phyloP scores from a whole-genome alignment of 2,113 vertebrate genomes.

The Xiphorhynchus elegans region DNA sequence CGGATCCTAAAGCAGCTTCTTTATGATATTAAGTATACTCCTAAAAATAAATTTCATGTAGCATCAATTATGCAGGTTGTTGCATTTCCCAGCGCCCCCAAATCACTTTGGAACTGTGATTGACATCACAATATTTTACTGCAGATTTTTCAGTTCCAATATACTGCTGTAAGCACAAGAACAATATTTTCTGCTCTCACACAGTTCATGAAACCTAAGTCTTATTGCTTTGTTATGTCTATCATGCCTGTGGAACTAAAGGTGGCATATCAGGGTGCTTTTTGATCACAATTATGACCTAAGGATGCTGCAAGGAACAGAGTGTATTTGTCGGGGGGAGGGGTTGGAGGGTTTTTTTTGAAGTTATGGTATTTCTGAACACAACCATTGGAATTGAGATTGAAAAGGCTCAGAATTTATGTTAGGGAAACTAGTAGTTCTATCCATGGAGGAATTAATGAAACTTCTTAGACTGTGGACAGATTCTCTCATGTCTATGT shows the following conservation, averaged over 20 bases:
- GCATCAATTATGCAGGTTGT: neutral
- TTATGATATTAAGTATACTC: neutral
- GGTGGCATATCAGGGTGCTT: neutral
- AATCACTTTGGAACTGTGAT: neutral
- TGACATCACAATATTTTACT: neutral
- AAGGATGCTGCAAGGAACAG: neutral
- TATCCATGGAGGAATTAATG: neutral
- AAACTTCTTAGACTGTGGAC: neutral
- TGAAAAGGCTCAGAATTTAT: neutral
- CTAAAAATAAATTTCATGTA: neutral
- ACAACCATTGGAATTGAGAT: neutral
- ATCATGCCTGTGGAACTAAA: neutral
- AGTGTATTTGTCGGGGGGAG: too few species aligned
- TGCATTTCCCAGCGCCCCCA: neutral
- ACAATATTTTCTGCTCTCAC: neutral
- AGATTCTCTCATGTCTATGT: neutral
- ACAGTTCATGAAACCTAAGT: neutral
- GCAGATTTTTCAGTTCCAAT: neutral
- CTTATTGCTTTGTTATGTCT: neutral
- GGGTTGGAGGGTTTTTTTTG: neutral
- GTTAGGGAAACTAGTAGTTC: neutral
- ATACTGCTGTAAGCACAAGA: neutral
- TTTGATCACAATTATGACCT: neutral
- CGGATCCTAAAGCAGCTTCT: neutral
- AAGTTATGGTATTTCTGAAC: neutral